Percentiles rank a stretch among this genome's conserved stretches.
Conservation (phyloP, 2,888 invertebrate species). For the Himalopsyche japonica region DNA sequence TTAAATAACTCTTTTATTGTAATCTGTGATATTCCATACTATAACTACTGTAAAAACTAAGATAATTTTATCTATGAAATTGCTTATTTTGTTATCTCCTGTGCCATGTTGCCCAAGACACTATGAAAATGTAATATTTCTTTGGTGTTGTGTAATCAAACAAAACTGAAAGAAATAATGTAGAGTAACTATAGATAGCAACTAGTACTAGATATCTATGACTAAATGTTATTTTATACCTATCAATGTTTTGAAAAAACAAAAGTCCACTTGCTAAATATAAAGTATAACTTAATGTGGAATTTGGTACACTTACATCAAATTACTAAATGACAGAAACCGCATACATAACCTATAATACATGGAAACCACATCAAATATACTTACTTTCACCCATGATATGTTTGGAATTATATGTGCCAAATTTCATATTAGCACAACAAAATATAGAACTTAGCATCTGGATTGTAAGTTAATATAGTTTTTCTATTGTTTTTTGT, state of each 20-base stretch:
- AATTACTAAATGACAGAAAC: too few relatives aligned
- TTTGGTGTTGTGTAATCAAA: constrained; percentile 6
- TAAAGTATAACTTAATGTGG: too few relatives aligned
- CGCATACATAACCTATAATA: too few relatives aligned
- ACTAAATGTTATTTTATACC: not conserved
- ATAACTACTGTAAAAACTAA: constrained; percentile 45
- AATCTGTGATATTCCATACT: constrained; percentile 44
- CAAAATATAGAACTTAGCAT: too few relatives aligned
- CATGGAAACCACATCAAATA: too few relatives aligned
- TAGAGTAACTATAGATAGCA: not conserved
- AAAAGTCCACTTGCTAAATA: too few relatives aligned
- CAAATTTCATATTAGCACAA: too few relatives aligned
- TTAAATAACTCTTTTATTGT: constrained; percentile 36
- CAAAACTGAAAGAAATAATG: not conserved
- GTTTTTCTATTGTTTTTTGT: too few relatives aligned
- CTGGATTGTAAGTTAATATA: too few relatives aligned
- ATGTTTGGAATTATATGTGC: too few relatives aligned
- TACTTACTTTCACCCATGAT: too few relatives aligned
- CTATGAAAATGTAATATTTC: not conserved
- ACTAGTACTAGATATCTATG: not conserved
- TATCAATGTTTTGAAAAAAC: not conserved
- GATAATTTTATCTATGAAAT: constrained; percentile 26
- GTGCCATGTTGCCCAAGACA: constrained; percentile 26
- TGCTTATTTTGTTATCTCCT: constrained; percentile 40
- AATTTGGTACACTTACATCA: too few relatives aligned